phyloP scores from a whole-genome alignment of 2,888 invertebrate genomes.

The Theretra japonica region DNA sequence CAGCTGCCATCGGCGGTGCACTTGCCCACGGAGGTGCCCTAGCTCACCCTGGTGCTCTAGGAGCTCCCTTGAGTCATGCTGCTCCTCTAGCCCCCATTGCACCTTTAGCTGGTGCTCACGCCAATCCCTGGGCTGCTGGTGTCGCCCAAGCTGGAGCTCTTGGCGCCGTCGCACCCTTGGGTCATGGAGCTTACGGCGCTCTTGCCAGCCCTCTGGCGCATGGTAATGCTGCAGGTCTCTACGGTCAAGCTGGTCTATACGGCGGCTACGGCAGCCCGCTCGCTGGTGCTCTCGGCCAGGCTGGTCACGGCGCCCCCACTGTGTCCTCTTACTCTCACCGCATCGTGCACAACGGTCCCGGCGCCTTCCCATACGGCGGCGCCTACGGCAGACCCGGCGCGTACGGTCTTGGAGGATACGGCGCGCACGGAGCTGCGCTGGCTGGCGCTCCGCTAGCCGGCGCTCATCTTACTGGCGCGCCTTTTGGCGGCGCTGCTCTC shows the following conservation, averaged over 20 bases:
- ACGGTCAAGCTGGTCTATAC: slow-evolving; percentile 27
- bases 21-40: slow-evolving; percentile 22
- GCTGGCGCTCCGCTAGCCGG: slow-evolving; percentile 14
- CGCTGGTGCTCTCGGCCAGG: slow-evolving; percentile 33
- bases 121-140: slow-evolving; percentile 28
- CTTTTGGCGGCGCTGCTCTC: not conserved
- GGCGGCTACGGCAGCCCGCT: slow-evolving; percentile 29
- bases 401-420: slow-evolving; percentile 24
- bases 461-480: not conserved
- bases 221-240: slow-evolving; percentile 9
- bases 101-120: slow-evolving; percentile 14
- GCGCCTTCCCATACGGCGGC: slow-evolving; percentile 35
- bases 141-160: slow-evolving; percentile 20
- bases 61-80: slow-evolving; percentile 15
- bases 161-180: not conserved
- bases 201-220: slow-evolving; percentile 9
- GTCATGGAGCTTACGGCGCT: slow-evolving; percentile 5
- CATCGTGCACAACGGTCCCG: slow-evolving; percentile 39
- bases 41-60: slow-evolving; percentile 25
- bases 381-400: slow-evolving; percentile 45
- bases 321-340: slow-evolving; percentile 48
- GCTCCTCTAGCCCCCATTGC: slow-evolving; percentile 23
- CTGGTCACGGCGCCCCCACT: slow-evolving; percentile 43
- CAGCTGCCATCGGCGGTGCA: slow-evolving; percentile 41
- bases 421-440: slow-evolving; percentile 29